Evolutionary conservation across 2,113 vertebrate species (phyloP).

Genomic region (Beaufortia kweichowensis): DNA sequence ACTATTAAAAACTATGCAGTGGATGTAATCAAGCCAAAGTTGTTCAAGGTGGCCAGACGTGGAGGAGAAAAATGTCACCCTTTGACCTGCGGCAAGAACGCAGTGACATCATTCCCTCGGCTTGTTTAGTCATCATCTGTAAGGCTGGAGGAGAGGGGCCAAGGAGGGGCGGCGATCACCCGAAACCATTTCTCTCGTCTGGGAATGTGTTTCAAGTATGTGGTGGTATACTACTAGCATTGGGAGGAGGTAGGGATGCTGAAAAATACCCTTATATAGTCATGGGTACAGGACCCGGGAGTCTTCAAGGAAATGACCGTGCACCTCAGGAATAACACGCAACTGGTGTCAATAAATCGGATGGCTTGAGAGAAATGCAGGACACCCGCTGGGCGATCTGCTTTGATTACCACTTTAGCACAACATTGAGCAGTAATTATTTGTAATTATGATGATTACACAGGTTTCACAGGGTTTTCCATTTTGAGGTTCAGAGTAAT

Average conservation of each 20-base stretch:
- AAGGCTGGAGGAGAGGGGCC: constrained; percentile 22
- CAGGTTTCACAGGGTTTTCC: not conserved
- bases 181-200: constrained; percentile 52
- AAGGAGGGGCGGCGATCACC: constrained; percentile 9
- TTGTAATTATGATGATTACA: constrained; percentile 44
- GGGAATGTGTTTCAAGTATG: constrained; percentile 54
- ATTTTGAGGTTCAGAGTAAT: constrained; percentile 15
- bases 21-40: constrained; percentile 31
- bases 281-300: constrained; percentile 40
- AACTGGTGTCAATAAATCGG: constrained; percentile 25
- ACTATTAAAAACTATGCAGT: not conserved
- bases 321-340: not conserved
- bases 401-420: constrained; percentile 26
- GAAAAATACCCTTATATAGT: constrained; percentile 56
- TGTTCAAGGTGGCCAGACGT: constrained; percentile 38
- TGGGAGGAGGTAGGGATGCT: constrained; percentile 29
- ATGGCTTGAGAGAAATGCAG: not conserved
- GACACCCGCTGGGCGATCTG: constrained; percentile 20
- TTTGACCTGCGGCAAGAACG: constrained; percentile 16
- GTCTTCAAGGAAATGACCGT: constrained; percentile 8
- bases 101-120: constrained; percentile 53
- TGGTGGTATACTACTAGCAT: constrained; percentile 8
- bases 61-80: constrained; percentile 39
- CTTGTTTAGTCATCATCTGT: constrained; percentile 44
- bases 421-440: constrained; percentile 37